Conservation (phyloP, 2,888 invertebrate species). For the Callyntrura sp. region DNA sequence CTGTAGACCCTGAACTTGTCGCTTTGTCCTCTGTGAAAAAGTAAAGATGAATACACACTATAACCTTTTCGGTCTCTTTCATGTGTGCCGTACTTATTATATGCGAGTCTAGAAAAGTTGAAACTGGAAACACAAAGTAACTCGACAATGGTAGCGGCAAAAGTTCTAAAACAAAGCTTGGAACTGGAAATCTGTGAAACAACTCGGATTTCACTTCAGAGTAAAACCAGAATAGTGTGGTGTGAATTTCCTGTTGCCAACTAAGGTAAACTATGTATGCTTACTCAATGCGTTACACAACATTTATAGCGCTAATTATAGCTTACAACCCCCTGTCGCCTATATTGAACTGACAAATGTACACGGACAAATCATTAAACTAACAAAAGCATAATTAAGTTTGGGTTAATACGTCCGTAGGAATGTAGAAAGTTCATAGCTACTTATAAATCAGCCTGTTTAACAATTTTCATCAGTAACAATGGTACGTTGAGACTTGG, state of each 20-base stretch:
- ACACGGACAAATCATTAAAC: conserved; percentile 17
- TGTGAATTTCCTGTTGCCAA: not conserved
- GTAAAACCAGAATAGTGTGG: not conserved
- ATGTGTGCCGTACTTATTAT: not conserved
- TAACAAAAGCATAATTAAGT: conserved; percentile 17
- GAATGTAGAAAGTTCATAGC: too few relatives aligned
- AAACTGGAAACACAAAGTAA: too few relatives aligned
- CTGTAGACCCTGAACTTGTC: conserved; percentile 86
- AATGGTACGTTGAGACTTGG: too few relatives aligned
- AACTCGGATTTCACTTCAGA: not conserved
- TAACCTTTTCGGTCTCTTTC: conserved; percentile 6
- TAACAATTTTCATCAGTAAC: too few relatives aligned
- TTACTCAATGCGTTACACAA: not conserved
- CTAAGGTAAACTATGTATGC: not conserved
- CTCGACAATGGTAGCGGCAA: not conserved
- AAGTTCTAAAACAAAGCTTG: not conserved
- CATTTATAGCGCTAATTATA: not conserved
- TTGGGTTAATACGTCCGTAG: conserved; percentile 10
- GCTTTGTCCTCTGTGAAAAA: conserved; percentile 34
- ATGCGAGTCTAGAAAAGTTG: not conserved
- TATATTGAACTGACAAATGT: not conserved
- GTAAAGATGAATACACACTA: conserved; percentile 20
- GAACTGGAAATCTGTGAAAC: not conserved
- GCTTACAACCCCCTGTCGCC: too few relatives aligned
- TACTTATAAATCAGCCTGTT: too few relatives aligned